Evolutionary conservation across 2,888 invertebrate genomes (phyloP).

Genomic region (Agelastica alni): DNA sequence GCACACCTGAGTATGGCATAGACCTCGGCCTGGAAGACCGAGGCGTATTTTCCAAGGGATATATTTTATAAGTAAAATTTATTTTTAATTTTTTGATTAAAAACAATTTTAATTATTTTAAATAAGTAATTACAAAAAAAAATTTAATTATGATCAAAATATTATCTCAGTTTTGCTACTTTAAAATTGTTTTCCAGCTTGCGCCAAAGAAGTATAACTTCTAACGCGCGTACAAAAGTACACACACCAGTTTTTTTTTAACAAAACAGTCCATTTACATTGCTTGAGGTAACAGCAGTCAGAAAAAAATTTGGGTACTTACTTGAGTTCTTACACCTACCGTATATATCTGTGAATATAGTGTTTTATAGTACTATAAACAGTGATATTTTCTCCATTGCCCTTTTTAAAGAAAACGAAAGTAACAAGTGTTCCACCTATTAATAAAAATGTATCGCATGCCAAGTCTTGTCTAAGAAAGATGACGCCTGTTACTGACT

Average conservation of each 20-base stretch:
- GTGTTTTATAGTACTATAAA: conserved; percentile 3
- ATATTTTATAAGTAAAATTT: too few species aligned
- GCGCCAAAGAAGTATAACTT: too few species aligned
- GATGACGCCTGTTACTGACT: conserved; percentile 7
- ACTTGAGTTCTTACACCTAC: conserved; percentile 1
- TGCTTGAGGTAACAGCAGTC: too few species aligned
- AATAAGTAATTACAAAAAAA: too few species aligned
- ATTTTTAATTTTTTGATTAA: too few species aligned
- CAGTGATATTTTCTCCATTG: not conserved
- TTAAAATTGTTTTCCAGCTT: conserved; percentile 32
- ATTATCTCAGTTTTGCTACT: conserved; percentile 9
- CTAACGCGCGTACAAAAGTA: too few species aligned
- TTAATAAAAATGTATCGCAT: conserved; percentile 67
- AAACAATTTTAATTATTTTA: too few species aligned
- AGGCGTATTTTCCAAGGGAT: too few species aligned
- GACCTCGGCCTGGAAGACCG: too few species aligned
- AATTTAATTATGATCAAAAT: not conserved
- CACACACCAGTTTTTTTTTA: too few species aligned
- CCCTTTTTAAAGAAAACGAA: conserved; percentile 53
- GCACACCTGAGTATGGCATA: too few species aligned
- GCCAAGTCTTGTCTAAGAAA: conserved; percentile 14
- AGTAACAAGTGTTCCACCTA: conserved; percentile 64
- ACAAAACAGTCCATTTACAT: too few species aligned
- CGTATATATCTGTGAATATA: conserved; percentile 20
- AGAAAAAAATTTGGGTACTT: conserved; percentile 42